phyloP scores from a whole-genome alignment of 1,140 invertebrate species.

The Drosophila sucinea region DNA sequence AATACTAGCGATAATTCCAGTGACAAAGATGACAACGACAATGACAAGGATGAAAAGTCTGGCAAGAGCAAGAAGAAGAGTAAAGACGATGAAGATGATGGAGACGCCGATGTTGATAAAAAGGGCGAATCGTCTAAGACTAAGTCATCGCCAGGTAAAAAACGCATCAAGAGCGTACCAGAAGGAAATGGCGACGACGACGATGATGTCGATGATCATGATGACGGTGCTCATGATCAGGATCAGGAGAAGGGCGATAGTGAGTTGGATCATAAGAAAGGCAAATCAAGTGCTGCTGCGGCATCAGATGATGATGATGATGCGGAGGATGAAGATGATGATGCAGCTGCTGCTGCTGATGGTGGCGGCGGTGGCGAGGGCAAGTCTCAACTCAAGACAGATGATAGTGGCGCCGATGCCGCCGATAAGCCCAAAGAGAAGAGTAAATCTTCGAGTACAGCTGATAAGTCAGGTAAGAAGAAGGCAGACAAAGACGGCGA shows the following conservation, averaged over 20 bases:
- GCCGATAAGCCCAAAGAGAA: slow-evolving; percentile 67
- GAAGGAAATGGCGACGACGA: slow-evolving; percentile 52
- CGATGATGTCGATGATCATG: slow-evolving; percentile 81
- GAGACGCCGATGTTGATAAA: slow-evolving; percentile 47
- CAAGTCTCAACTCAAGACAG: slow-evolving; percentile 41
- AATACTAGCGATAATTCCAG: slow-evolving; percentile 75
- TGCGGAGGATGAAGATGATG: background rate
- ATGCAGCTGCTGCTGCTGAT: background rate
- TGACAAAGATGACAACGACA: slow-evolving; percentile 64
- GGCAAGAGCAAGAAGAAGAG: slow-evolving; percentile 68
- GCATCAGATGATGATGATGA: slow-evolving; percentile 78
- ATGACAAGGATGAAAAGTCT: slow-evolving; percentile 66
- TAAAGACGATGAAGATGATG: slow-evolving; percentile 55
- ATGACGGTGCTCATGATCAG: slow-evolving; percentile 83
- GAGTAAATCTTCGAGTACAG: slow-evolving; percentile 41
- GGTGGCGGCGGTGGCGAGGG: background rate
- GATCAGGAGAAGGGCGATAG: slow-evolving; percentile 83
- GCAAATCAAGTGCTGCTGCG: slow-evolving; percentile 68
- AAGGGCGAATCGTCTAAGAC: slow-evolving; percentile 53
- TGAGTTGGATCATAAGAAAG: slow-evolving; percentile 73
- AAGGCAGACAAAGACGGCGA: slow-evolving; percentile 59
- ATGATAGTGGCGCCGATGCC: slow-evolving; percentile 43
- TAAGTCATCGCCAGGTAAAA: slow-evolving; percentile 62
- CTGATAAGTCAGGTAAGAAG: slow-evolving; percentile 74
- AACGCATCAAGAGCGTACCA: slow-evolving; percentile 80